phyloP scores from a whole-genome alignment of 2,888 invertebrate species.

The Polydrusus cervinus region DNA sequence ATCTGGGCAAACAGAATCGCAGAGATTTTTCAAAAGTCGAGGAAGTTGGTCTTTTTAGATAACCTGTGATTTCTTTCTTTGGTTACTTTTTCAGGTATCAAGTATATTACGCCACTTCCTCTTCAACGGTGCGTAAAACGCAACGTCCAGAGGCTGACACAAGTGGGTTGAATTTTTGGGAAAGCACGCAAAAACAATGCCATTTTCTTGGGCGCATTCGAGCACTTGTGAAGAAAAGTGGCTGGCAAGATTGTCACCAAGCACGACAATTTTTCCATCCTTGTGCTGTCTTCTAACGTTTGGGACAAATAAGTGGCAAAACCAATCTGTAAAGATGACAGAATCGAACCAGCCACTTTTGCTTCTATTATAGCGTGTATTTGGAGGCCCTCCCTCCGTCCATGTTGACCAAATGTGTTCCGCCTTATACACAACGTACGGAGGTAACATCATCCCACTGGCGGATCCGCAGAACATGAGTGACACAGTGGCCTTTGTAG shows the following conservation, averaged over 20 bases:
- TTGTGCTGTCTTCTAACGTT: neutral
- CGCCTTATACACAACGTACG: slow-evolving; percentile 10
- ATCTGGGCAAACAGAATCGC: neutral
- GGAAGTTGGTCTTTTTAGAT: too few relatives aligned
- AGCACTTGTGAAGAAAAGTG: slow-evolving; percentile 3
- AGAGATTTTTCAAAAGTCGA: too few relatives aligned
- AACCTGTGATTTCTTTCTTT: neutral
- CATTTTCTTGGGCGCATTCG: neutral
- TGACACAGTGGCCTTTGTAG: slow-evolving; percentile 9
- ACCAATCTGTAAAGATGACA: slow-evolving; percentile 18
- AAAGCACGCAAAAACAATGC: slow-evolving; percentile 10
- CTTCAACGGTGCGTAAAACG: neutral
- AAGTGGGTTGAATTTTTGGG: slow-evolving; percentile 1
- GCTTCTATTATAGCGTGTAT: slow-evolving; percentile 14
- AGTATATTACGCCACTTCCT: neutral
- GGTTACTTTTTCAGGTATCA: neutral
- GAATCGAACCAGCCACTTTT: slow-evolving; percentile 21
- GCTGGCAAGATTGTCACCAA: slow-evolving; percentile 16
- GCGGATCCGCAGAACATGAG: slow-evolving; percentile 12
- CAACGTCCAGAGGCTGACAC: neutral
- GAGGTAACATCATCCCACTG: slow-evolving; percentile 1
- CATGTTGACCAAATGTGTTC: slow-evolving; percentile 21
- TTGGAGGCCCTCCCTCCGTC: slow-evolving; percentile 8
- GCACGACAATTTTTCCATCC: slow-evolving; percentile 6
- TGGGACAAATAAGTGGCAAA: slow-evolving; percentile 13